Percentiles rank a stretch among this genome's conserved stretches.
Conservation (phyloP, 2,113 vertebrate species). For the Progne subis region DNA sequence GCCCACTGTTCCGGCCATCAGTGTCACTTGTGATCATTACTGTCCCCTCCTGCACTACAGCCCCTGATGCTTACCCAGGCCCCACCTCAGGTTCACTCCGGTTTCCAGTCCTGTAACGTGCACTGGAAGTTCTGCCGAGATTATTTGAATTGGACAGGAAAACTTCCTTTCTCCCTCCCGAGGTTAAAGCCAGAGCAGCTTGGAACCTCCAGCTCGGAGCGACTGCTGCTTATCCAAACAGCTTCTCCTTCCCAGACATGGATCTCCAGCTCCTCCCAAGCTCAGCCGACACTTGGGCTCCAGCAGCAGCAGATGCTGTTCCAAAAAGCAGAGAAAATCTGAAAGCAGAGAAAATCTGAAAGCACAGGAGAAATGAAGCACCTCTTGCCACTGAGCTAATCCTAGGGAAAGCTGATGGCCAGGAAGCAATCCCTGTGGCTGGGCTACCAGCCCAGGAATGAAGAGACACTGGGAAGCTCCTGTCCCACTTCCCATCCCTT, state of each 20-base stretch:
- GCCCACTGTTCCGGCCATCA: neutral
- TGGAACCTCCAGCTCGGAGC: neutral
- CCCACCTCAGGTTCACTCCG: neutral
- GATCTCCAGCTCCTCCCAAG: neutral
- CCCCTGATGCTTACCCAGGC: neutral
- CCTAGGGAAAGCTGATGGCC: neutral
- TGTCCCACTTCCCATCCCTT: neutral
- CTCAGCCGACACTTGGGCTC: neutral
- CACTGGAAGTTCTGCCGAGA: neutral
- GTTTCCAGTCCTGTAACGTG: neutral
- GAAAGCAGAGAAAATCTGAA: conserved; percentile 8
- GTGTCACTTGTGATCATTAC: neutral
- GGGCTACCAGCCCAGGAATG: neutral
- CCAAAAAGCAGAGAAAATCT: neutral
- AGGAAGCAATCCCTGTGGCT: neutral
- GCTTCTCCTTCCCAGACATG: neutral
- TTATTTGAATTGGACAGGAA: conserved; percentile 27
- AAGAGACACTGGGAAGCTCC: neutral
- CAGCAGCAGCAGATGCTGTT: conserved; percentile 7
- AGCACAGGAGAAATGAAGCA: neutral
- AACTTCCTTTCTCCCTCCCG: neutral
- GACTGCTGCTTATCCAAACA: conserved; percentile 15
- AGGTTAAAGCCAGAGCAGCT: neutral
- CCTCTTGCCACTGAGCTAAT: neutral
- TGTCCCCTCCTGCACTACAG: neutral